phyloP scores from a whole-genome alignment of 2,888 invertebrate genomes.

The Ennomos quercinarius region DNA sequence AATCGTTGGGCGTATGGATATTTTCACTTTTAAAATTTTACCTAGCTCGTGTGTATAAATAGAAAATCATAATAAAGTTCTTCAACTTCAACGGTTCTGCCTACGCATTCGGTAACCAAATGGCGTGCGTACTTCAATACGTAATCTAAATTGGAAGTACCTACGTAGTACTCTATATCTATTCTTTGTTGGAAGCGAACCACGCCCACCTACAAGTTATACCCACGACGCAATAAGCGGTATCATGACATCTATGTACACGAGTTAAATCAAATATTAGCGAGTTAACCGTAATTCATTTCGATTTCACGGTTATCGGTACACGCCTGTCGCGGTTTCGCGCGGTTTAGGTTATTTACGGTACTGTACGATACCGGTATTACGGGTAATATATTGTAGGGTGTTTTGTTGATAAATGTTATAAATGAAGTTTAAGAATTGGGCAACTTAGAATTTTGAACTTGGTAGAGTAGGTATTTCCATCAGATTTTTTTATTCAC shows the following conservation, averaged over 20 bases:
- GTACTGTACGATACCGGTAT: constrained; percentile 8
- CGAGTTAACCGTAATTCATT: constrained; percentile 30
- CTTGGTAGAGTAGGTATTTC: no score
- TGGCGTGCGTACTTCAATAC: not conserved
- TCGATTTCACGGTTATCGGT: constrained; percentile 30
- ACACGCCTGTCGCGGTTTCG: constrained; percentile 19
- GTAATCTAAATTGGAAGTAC: constrained; percentile 5
- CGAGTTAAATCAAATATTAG: constrained; percentile 31
- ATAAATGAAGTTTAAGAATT: no score
- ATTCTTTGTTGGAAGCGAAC: constrained; percentile 16
- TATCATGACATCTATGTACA: constrained; percentile 29
- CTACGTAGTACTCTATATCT: no score
- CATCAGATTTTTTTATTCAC: no score
- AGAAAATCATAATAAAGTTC: no score
- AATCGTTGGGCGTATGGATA: no score
- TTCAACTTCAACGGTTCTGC: no score
- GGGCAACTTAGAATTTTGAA: no score
- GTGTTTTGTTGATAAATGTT: not conserved
- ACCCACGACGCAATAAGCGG: constrained; percentile 24
- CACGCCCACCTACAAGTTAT: constrained; percentile 16
- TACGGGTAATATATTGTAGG: constrained; percentile 9
- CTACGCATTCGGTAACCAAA: no score
- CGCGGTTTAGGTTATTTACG: constrained; percentile 22
- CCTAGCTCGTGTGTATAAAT: no score
- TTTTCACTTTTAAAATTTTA: no score